A percentile compares a stretch with the other conserved stretches of the same genome.
These are phyloP conservation scores for Diaperis boleti DNA, from an alignment of 2,888 invertebrate species.

Conservation along the genomic window DNA sequence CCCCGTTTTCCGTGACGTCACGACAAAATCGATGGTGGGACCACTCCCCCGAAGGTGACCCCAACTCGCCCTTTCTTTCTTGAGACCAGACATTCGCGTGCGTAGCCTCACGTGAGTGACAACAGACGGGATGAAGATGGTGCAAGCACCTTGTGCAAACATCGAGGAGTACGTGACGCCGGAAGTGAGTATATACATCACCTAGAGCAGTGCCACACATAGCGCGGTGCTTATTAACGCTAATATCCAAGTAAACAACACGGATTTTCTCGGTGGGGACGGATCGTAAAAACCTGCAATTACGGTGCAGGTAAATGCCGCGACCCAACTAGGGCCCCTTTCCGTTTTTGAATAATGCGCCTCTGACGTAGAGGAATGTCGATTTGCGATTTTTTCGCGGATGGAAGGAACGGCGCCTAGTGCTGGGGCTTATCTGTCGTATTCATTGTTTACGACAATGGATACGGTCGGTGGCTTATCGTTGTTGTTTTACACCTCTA, in stretches of 20 bases:
- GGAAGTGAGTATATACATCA: conserved; percentile 40
- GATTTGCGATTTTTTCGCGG: no score
- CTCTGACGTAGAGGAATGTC: no score
- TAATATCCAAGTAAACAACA: no score
- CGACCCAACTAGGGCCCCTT: no score
- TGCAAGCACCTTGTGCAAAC: conserved; percentile 34
- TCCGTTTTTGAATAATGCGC: no score
- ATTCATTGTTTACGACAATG: no score
- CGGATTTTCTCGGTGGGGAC: no score
- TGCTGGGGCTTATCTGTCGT: no score
- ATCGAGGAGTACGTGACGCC: conserved; percentile 39
- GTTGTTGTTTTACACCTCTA: conserved; percentile 14
- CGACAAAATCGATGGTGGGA: conserved; percentile 31
- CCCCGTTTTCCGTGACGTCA: conserved; percentile 40
- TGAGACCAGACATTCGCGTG: conserved; percentile 24
- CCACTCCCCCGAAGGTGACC: conserved; percentile 36
- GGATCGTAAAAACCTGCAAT: no score
- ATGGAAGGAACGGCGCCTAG: no score
- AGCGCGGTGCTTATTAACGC: neutral
- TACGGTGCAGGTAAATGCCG: no score
- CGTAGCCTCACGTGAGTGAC: conserved; percentile 29
- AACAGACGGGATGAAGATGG: conserved; percentile 35
- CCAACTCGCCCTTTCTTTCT: conserved; percentile 19
- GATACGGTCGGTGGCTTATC: conserved; percentile 7
- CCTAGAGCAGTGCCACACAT: no score